These are phyloP conservation scores for Camponotus floridanus DNA, from an alignment of 1,140 invertebrate species.

Conservation along the genomic window DNA sequence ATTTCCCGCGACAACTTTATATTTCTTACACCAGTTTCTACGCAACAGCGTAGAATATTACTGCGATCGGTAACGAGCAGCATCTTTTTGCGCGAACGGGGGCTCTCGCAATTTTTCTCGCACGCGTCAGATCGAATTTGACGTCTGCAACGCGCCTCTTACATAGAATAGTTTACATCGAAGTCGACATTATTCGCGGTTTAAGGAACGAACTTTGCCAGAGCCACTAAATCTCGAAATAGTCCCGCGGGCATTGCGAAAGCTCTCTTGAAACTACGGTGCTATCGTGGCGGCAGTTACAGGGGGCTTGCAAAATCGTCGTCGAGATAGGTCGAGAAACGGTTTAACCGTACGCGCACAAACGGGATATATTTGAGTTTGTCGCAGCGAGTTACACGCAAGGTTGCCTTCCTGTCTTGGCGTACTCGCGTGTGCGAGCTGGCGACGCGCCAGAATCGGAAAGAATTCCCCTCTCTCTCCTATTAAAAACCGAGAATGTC, in stretches of 20 bases:
- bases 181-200: slow-evolving; percentile 63
- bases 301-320: slow-evolving; percentile 64
- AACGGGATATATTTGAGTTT: slow-evolving; percentile 75
- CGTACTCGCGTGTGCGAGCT: slow-evolving; percentile 59
- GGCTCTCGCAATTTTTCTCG: not conserved
- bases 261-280: slow-evolving; percentile 33
- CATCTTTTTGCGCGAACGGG: not conserved
- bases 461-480: slow-evolving; percentile 71
- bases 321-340: slow-evolving; percentile 55
- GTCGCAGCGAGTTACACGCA: slow-evolving; percentile 74
- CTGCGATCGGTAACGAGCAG: slow-evolving; percentile 6
- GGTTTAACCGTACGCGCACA: slow-evolving; percentile 54
- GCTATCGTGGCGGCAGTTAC: slow-evolving; percentile 60
- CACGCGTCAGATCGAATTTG: not conserved
- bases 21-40: slow-evolving; percentile 39
- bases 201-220: slow-evolving; percentile 63
- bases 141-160: slow-evolving; percentile 17
- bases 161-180: slow-evolving; percentile 48
- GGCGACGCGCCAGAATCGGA: slow-evolving; percentile 75
- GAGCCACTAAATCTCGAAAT: slow-evolving; percentile 53
- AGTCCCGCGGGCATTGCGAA: slow-evolving; percentile 45
- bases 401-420: slow-evolving; percentile 54
- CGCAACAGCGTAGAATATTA: slow-evolving; percentile 38
- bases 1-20: slow-evolving; percentile 28
- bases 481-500: slow-evolving; percentile 78